phyloP scores from a whole-genome alignment of 2,113 vertebrate species.

The Elgaria multicarinata region DNA sequence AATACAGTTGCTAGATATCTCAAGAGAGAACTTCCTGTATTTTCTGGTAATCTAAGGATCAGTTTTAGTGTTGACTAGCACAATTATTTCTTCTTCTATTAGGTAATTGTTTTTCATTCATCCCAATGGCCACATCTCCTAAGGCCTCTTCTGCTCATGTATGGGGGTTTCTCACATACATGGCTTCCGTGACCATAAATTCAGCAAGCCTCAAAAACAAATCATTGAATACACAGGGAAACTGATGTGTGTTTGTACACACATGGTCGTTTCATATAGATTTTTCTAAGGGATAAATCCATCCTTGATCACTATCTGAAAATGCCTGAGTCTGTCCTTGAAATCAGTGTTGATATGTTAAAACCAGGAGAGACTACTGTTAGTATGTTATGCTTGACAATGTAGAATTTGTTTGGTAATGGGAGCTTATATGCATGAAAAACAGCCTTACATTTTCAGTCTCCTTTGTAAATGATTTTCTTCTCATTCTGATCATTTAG shows the following conservation, averaged over 20 bases:
- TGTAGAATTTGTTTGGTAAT: not conserved
- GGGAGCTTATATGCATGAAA: not conserved
- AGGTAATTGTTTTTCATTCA: not conserved
- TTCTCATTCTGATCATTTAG: not conserved
- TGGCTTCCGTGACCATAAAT: not conserved
- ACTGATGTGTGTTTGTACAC: not conserved
- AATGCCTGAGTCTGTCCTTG: not conserved
- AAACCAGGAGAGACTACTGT: not conserved
- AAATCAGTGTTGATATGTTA: not conserved
- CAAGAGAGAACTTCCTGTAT: not conserved
- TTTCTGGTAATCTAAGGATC: not conserved
- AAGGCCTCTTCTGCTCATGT: not conserved
- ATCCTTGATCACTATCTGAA: not conserved
- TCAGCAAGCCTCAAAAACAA: not conserved
- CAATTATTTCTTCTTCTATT: not conserved
- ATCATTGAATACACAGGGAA: not conserved
- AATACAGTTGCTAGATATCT: not conserved
- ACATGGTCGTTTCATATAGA: not conserved
- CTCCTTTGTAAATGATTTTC: not conserved
- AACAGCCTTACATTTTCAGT: not conserved
- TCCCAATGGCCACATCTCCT: not conserved
- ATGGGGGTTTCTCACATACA: not conserved
- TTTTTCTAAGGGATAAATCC: not conserved
- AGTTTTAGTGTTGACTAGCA: not conserved
- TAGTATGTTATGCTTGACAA: not conserved